Base-by-base conservation (phyloP, 2,113 vertebrate genomes). In the Urocynchramus pylzowi region DNA sequence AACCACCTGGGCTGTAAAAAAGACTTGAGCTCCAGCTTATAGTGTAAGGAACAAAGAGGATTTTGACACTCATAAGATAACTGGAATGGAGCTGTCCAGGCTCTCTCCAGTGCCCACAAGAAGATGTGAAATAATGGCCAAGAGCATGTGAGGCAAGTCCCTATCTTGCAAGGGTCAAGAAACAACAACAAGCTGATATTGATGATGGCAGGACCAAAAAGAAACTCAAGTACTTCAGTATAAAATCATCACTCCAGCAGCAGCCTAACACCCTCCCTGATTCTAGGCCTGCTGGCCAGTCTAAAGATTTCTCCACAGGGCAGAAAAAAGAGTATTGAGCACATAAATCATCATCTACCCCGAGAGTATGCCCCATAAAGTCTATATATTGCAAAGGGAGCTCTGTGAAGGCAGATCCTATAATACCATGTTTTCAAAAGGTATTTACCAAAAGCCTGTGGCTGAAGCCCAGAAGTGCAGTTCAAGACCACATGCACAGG, bases 71-170 rank as follows among this genome's bases (percentile, higher is more conserved):
- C 0, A 11, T 57, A 37, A 57, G 47, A 41, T 41, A 83, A 75
- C 27, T 49, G 41, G 30, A 67, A 52, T 49, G 47, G 56, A 60
- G 37, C 18, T 52, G 50, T 57, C 9, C 65, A 65, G 60, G 17
- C 23, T 67, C 37, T 23, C 61, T 57, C 42, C 3, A 7, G 52
- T 39, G 59, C 35, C 4, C 65, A 70, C 13, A 47, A 26, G 33
- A 60, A 44, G 27, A 61, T 14, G 27, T 50, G 52, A 23, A 21
- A 19, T 17, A 90, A 77, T n/a, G 22, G 39, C n/a, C 65, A 64
- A 18, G 7, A 75, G 54, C 41, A 70, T 33, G 11, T 42, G 23
- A 88, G 30, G 3, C 0, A 0, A 70, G 23, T 37, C 37, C 23
- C 23, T 37, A 24, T 8, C 37, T 73, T 42, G 13, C 41, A 79